A percentile compares a stretch with the other conserved stretches of the same genome.
These are phyloP conservation scores for Hybos culiciformis DNA, from an alignment of 2,888 invertebrate genomes.

Conservation along the genomic window DNA sequence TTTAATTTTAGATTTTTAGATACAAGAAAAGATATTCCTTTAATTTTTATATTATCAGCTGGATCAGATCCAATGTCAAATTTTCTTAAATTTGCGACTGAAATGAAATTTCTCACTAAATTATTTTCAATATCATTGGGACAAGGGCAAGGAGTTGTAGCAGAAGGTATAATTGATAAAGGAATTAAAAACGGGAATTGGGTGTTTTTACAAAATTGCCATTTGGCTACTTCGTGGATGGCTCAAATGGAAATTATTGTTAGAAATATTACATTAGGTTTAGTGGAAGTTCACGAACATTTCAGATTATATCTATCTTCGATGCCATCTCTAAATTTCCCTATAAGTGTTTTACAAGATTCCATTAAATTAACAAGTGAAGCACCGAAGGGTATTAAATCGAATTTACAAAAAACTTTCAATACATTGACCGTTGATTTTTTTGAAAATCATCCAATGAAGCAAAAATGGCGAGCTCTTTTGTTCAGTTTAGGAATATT, in stretches of 20 bases:
- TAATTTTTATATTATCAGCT: slow-evolving; percentile 75
- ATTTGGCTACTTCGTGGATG: slow-evolving; percentile 92
- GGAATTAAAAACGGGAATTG: slow-evolving; percentile 67
- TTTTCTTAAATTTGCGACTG: slow-evolving; percentile 66
- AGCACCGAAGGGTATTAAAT: slow-evolving; percentile 80
- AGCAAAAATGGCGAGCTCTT: slow-evolving; percentile 57
- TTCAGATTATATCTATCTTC: slow-evolving; percentile 81
- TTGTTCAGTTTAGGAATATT: slow-evolving; percentile 80
- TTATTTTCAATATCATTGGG: slow-evolving; percentile 77
- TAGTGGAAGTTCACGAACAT: slow-evolving; percentile 48
- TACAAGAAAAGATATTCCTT: slow-evolving; percentile 56
- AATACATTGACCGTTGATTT: slow-evolving; percentile 62
- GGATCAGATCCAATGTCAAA: slow-evolving; percentile 80
- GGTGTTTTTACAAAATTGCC: slow-evolving; percentile 88
- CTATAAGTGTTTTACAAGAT: slow-evolving; percentile 82
- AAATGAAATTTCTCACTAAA: slow-evolving; percentile 54
- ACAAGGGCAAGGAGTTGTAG: slow-evolving; percentile 77
- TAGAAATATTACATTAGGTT: slow-evolving; percentile 52
- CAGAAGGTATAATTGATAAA: slow-evolving; percentile 61
- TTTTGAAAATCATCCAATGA: slow-evolving; percentile 63
- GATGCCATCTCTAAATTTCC: slow-evolving; percentile 76
- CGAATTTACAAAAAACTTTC: slow-evolving; percentile 75
- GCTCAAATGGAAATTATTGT: slow-evolving; percentile 64
- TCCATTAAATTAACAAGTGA: slow-evolving; percentile 91
- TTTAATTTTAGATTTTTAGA: slow-evolving; percentile 48